These are phyloP conservation scores for Polypedilum pembai DNA, from an alignment of 1,140 invertebrate genomes.

Conservation along the genomic window DNA sequence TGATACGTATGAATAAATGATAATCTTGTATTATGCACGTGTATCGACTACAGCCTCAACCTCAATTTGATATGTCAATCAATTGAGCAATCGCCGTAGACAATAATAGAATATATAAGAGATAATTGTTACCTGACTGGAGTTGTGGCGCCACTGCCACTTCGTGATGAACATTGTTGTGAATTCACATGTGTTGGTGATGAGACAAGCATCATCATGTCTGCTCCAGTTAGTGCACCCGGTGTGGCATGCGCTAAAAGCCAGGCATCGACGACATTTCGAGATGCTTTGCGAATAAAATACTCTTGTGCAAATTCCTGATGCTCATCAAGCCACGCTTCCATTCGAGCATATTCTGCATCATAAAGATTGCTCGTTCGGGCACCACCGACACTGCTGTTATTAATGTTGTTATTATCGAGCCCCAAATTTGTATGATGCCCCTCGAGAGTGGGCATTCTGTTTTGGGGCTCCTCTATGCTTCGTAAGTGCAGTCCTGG, in stretches of 20 bases:
- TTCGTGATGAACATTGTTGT: slow-evolving; percentile 46
- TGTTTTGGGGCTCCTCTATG: slow-evolving; percentile 59
- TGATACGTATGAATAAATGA: background rate
- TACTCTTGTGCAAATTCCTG: slow-evolving; percentile 92
- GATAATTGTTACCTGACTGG: slow-evolving; percentile 59
- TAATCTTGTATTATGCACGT: background rate
- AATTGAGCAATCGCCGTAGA: background rate
- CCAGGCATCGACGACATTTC: slow-evolving; percentile 87
- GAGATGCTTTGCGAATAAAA: slow-evolving; percentile 86
- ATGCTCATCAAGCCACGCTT: slow-evolving; percentile 93
- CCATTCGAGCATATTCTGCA: slow-evolving; percentile 75
- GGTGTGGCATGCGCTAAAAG: slow-evolving; percentile 77
- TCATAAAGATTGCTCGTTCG: slow-evolving; percentile 57
- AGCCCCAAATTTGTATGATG: slow-evolving; percentile 45
- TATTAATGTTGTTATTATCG: slow-evolving; percentile 45
- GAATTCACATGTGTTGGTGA: slow-evolving; percentile 53
- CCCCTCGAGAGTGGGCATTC: slow-evolving; percentile 60
- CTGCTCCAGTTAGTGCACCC: slow-evolving; percentile 47
- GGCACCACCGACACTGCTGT: slow-evolving; percentile 37
- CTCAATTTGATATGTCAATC: background rate
- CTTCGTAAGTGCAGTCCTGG: slow-evolving; percentile 70
- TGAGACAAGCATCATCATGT: slow-evolving; percentile 44
- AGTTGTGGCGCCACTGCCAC: slow-evolving; percentile 73
- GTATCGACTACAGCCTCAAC: background rate
- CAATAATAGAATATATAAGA: background rate